Base-by-base conservation (phyloP, 2,113 vertebrate genomes). In the Colius striatus region DNA sequence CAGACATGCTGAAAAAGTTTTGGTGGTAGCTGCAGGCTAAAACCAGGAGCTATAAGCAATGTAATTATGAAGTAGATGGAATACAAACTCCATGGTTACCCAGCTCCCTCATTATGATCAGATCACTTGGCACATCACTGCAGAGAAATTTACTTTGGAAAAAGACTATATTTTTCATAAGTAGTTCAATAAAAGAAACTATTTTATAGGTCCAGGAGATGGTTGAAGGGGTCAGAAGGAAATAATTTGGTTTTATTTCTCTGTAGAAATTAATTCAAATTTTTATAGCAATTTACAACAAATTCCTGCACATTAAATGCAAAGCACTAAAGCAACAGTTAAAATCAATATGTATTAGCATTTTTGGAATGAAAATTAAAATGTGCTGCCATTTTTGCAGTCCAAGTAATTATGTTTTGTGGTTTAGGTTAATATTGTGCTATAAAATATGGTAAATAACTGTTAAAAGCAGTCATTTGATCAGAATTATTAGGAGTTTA, bases 381-480 rank as follows among this genome's bases (percentile, higher is more conserved):
- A 96, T 5, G 62, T 84, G 53, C 88, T 94, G 90, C 79, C 95
- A 84, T 75, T 96, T 97, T 94, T 96, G 74, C 85, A 89, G 93
- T 95, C 92, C 84, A 91, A 97, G 89, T 96, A 94, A 97, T 97
- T 98, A 97, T 94, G 73, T 96, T 98, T 98, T 98, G 98, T 90
- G 92, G 74, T 87, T 94, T 96, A 78, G 90, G 95, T 97, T 98
- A 98, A 97, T 96, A 97, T 65, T 96, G 84, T 91, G 88, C 94
- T 96, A 93, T 97, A 97, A 98, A 98, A 95, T 81, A 81, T 38
- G 81, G 97, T 98, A 98, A 98, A 98, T 97, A 98, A 98, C 95
- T 96, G 87, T 96, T 98, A 96, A 97, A 96, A 97, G 95, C 77
- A 93, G 94, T 97, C 94, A 96, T 97, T 98, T 97, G 92, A 84